Evolutionary conservation across 2,797 vertebrate genomes (phyloP), one percentile per base, ranked within the genome.

Genomic region (Heterohyrax brucei): DNA sequence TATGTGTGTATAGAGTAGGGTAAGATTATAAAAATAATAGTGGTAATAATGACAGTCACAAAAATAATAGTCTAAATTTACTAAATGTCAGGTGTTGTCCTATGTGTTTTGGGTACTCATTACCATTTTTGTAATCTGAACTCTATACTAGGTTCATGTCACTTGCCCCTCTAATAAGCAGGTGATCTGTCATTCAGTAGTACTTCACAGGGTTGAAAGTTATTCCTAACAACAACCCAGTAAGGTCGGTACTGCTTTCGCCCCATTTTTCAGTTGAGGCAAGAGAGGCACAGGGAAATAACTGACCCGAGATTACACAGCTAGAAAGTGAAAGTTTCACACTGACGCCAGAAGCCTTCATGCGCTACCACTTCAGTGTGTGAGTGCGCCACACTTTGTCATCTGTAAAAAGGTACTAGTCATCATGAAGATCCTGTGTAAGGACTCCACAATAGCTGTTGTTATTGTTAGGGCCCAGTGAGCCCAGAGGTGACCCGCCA

Each of bases 281-380:
- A 75, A 28, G 48, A 16, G 22, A 90, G 64, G 79, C 30, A 48
- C 84, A 84, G 76, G 95, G 72, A 87, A 80, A 61, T 87, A 76
- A 77, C 64, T 77, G 77, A 72, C 18, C 28, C 0, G 3, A 93
- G 87, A 19, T 85, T 56, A 91, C 72, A 68, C 62, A 83, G 82
- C 72, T 83, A 75, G 46, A 76, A 87, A 79, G 48, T 28, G 50
- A 10, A 72, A n/a, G 26, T 61, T 77, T 59, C 30, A 0, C 46
- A 72, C 26, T 24, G 39, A 30, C 82, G 30, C 33, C 61, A 12
- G 30, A 61, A 64, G 59, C 59, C 81, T 64, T 16, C 33, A 10
- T 33, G 10, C 28, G 24, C 50, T 30, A 33, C 66, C 24, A 62
- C n/a, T 91, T 33, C 77, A 8, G 0, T 21, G 53, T 56, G 1